Evolutionary conservation across 2,888 invertebrate species (phyloP).

Genomic region (Hemicrepidius hirtus): DNA sequence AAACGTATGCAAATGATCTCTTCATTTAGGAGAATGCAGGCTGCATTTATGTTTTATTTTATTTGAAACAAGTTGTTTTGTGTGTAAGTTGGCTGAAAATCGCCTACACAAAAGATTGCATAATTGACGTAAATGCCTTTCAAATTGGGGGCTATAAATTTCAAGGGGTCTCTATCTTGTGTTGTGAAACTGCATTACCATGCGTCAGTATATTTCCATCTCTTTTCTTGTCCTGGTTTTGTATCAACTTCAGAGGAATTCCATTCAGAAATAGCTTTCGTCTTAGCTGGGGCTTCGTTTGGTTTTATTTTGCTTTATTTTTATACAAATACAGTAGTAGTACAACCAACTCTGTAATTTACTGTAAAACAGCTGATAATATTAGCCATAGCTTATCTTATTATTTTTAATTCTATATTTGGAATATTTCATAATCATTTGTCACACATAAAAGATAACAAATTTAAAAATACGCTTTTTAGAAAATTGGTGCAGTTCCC

Average conservation of each 20-base stretch:
- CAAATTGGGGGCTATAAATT: conserved; percentile 39
- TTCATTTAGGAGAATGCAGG: background rate
- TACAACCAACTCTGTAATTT: conserved; percentile 8
- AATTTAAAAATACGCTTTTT: no score
- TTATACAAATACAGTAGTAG: background rate
- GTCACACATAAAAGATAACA: background rate
- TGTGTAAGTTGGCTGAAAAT: conserved; percentile 23
- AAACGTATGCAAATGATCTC: background rate
- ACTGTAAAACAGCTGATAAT: background rate
- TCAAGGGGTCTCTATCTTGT: conserved; percentile 39
- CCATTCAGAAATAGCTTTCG: conserved; percentile 41
- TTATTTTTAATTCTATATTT: background rate
- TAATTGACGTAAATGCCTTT: conserved; percentile 37
- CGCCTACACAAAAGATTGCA: conserved; percentile 37
- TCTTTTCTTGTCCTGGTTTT: conserved; percentile 37
- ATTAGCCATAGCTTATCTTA: background rate
- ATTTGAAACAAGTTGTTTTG: conserved; percentile 13
- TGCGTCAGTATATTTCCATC: conserved; percentile 31
- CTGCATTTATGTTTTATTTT: background rate
- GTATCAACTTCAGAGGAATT: conserved; percentile 44
- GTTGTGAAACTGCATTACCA: conserved; percentile 35
- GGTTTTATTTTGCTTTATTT: conserved; percentile 37
- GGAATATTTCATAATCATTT: background rate
- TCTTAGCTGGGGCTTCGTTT: conserved; percentile 25
- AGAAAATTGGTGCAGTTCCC: no score